Evolutionary conservation across 2,797 vertebrate genomes (phyloP).

Genomic region (Pseudochromis fuscus): DNA sequence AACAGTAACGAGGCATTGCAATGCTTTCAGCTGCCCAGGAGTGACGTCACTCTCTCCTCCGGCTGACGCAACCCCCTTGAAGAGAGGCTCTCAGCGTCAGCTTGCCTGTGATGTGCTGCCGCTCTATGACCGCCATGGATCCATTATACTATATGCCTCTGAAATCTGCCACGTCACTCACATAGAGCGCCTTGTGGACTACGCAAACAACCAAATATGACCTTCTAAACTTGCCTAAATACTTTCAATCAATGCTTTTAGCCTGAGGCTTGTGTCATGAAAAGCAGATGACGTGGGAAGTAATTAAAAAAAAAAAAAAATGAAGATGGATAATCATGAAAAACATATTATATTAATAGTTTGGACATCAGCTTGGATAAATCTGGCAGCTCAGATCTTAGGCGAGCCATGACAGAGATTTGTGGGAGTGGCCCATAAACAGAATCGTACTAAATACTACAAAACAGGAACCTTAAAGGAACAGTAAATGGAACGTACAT

Average conservation of each 20-base stretch:
- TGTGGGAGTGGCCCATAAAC: background rate
- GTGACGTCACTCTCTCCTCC: conserved; percentile 58
- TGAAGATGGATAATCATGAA: conserved; percentile 4
- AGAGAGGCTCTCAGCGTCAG: conserved; percentile 63
- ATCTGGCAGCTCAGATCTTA: conserved; percentile 5
- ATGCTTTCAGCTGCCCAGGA: conserved; percentile 55
- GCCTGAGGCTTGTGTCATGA: background rate
- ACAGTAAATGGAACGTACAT: too few species aligned
- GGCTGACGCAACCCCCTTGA: conserved; percentile 65
- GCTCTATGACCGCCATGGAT: conserved; percentile 37
- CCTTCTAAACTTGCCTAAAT: conserved; percentile 13
- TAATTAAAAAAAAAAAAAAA: conserved; percentile 20
- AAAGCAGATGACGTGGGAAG: conserved; percentile 23
- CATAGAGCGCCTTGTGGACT: conserved; percentile 9
- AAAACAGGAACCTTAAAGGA: conserved; percentile 11
- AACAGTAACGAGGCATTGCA: conserved; percentile 56
- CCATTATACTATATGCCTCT: conserved; percentile 31
- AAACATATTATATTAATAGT: background rate
- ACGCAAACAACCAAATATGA: conserved; percentile 20
- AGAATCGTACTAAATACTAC: too few species aligned
- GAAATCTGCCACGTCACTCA: conserved; percentile 51
- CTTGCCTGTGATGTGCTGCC: conserved; percentile 37
- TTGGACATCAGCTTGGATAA: background rate
- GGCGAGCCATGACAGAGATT: background rate
- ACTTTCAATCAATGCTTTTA: conserved; percentile 23